These are phyloP conservation scores for Oeneis ivallda DNA, from an alignment of 2,888 invertebrate species.

Conservation along the genomic window DNA sequence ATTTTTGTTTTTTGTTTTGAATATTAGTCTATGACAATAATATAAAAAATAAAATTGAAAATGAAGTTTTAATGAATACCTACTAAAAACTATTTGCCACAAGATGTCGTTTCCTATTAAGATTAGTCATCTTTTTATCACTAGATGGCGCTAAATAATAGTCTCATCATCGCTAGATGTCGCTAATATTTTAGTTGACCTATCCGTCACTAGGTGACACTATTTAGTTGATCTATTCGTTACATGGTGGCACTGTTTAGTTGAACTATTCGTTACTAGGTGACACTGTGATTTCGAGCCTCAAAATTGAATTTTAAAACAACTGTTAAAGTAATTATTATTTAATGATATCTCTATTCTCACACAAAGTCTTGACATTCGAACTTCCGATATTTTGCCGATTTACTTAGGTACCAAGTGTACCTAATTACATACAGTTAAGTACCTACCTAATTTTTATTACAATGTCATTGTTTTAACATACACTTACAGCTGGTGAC, in stretches of 20 bases:
- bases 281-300: conserved; percentile 19
- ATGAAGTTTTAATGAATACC: no score
- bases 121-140: no score
- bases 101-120: neutral
- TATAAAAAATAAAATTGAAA: neutral
- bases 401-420: no score
- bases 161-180: neutral
- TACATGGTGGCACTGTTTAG: neutral
- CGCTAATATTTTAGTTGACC: neutral
- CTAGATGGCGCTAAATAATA: neutral
- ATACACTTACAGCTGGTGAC: no score
- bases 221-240: neutral
- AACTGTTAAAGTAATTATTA: no score
- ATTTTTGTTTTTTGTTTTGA: neutral
- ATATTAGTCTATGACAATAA: neutral
- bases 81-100: neutral
- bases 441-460: no score
- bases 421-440: no score
- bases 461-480: no score
- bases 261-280: conserved; percentile 26
- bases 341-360: no score
- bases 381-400: no score
- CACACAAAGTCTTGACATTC: no score
- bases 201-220: conserved; percentile 1
- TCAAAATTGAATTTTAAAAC: no score